Conservation (phyloP, 2,113 vertebrate species). For the Eurypyga helias region DNA sequence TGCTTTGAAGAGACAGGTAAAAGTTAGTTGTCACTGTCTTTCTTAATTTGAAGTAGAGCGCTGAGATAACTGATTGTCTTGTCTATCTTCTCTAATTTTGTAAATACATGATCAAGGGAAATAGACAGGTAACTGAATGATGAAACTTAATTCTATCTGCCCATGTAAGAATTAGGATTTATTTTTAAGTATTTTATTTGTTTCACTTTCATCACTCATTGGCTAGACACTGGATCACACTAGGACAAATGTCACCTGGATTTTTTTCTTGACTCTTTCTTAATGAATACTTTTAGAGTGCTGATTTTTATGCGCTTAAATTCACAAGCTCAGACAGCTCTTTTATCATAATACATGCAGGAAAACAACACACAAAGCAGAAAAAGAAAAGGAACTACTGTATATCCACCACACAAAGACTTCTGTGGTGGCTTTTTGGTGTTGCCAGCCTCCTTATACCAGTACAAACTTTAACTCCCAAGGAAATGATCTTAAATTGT, state of each 20-base stretch:
- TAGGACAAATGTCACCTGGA: neutral
- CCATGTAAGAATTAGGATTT: neutral
- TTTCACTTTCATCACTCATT: neutral
- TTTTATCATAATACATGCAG: neutral
- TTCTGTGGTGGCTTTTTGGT: neutral
- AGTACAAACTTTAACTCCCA: neutral
- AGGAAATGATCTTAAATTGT: neutral
- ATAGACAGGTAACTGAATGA: neutral
- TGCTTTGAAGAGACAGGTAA: neutral
- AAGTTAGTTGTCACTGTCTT: neutral
- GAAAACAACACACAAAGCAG: neutral
- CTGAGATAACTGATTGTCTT: neutral
- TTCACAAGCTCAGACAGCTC: neutral
- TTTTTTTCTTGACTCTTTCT: neutral
- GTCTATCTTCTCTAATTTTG: neutral
- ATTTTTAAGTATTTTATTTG: neutral
- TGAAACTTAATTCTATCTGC: neutral
- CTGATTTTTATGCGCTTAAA: neutral
- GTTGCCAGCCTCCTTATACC: neutral
- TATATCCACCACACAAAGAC: neutral
- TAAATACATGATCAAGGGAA: neutral
- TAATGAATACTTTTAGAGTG: neutral
- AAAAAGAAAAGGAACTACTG: neutral
- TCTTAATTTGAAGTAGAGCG: neutral
- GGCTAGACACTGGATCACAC: neutral